phyloP scores from a whole-genome alignment of 2,888 invertebrate genomes.

The Brachycybe producta region DNA sequence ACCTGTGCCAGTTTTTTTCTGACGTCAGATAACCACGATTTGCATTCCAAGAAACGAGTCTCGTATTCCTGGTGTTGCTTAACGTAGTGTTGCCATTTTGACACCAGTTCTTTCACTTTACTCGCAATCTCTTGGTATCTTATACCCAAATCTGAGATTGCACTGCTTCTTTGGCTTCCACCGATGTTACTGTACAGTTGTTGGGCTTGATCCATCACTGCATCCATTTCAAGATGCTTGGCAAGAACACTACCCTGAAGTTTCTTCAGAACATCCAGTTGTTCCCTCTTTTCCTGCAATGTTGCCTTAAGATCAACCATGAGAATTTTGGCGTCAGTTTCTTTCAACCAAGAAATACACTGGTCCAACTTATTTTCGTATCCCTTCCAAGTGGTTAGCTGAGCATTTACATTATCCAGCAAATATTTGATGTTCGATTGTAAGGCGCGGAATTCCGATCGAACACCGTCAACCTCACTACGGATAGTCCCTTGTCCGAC shows the following conservation, averaged over 20 bases:
- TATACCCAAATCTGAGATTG: constrained; percentile 77
- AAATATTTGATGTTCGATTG: constrained; percentile 58
- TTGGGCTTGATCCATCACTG: constrained; percentile 81
- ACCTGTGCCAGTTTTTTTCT: constrained; percentile 75
- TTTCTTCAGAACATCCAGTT: constrained; percentile 28
- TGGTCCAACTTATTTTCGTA: constrained; percentile 76
- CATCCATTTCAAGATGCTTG: constrained; percentile 82
- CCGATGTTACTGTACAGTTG: constrained; percentile 22
- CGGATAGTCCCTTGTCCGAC: constrained; percentile 71
- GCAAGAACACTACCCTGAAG: constrained; percentile 79
- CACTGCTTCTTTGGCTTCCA: constrained; percentile 44
- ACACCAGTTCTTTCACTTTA: constrained; percentile 78
- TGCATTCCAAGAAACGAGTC: constrained; percentile 61
- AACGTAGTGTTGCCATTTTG: constrained; percentile 85
- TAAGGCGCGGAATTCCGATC: constrained; percentile 65
- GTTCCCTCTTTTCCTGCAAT: constrained; percentile 51
- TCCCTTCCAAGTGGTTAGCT: constrained; percentile 54
- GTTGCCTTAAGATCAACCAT: constrained; percentile 74
- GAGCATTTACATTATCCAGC: constrained; percentile 65
- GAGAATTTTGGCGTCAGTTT: constrained; percentile 73
- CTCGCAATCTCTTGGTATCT: constrained; percentile 82
- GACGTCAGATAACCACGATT: constrained; percentile 69
- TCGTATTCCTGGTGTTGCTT: constrained; percentile 76
- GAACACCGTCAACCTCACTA: constrained; percentile 71
- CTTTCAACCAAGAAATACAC: constrained; percentile 73